Conservation (phyloP, 2,888 invertebrate species). For the Desoria tigrina region DNA sequence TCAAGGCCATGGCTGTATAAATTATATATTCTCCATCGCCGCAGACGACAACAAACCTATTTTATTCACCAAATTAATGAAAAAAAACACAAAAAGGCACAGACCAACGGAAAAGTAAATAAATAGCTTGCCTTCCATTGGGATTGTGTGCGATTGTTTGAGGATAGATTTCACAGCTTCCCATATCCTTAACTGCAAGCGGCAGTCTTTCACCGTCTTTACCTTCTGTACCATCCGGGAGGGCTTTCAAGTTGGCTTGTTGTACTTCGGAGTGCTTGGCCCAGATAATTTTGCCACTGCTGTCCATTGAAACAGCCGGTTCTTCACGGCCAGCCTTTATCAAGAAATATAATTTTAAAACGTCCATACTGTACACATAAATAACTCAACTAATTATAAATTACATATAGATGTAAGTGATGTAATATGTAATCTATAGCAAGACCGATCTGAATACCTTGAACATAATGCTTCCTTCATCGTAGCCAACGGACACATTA, state of each 20-base stretch:
- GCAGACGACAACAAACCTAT: conserved; percentile 85
- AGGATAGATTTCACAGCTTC: conserved; percentile 98
- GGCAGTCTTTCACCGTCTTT: conserved; percentile 91
- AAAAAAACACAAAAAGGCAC: not conserved
- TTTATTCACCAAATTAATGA: conserved; percentile 13
- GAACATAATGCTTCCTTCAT: conserved; percentile 93
- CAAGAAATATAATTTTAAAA: too few relatives aligned
- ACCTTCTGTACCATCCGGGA: conserved; percentile 69
- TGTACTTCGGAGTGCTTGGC: conserved; percentile 98
- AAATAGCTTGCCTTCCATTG: conserved; percentile 73
- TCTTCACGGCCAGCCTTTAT: conserved; percentile 92
- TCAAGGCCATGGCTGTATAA: conserved; percentile 97
- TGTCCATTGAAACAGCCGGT: conserved; percentile 99
- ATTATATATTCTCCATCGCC: conserved; percentile 99
- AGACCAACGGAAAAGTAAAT: not conserved
- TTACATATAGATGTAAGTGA: not conserved
- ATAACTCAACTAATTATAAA: not conserved
- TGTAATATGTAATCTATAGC: not conserved
- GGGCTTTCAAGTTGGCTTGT: conserved; percentile 87
- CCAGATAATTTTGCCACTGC: conserved; percentile 97
- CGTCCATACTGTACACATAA: too few relatives aligned
- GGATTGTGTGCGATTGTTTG: conserved; percentile 98
- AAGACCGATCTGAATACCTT: conserved; percentile 68
- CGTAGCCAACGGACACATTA: conserved; percentile 95
- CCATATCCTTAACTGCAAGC: conserved; percentile 96